Evolutionary conservation across 2,888 invertebrate species (phyloP), one percentile per base, ranked within the genome.

Genomic region (Rhagonycha fulva): DNA sequence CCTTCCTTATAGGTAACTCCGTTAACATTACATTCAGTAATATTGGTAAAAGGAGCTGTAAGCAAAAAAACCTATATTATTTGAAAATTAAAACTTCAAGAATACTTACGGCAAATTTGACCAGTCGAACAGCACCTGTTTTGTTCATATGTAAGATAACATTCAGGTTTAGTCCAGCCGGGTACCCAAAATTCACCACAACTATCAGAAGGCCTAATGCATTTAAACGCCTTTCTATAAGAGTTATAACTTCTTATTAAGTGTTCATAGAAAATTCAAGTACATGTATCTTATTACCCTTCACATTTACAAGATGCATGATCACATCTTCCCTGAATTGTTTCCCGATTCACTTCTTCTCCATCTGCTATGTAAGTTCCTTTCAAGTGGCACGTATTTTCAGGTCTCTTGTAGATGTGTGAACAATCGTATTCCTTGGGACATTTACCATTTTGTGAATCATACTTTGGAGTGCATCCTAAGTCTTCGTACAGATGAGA

Each of bases 1-100:
- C 73, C 73, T 73, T 73, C 68, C 14, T 62, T 62, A 24, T 73
- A 73, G 5, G 9, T 23, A 5, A 68, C 62, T n/a, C 73, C 73
- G 10, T 62, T 69, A 23, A 69, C 73, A 14, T 61, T 24, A 19
- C 73, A 73, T 32, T 68, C 69, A n/a, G 23, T 23, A 66, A n/a
- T 26, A n/a, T 69, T 5, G 14, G 62, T 47, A 26, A 68, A 61
- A 23, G 73, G 73, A 9, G 62, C 73, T 73, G n/a, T 47, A 9
- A 5, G 7, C 5, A 47, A 47, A 47, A n/a, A n/a, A n/a, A 47
- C 5, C 4, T n/a, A n/a, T 2, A 7, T 2, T 47, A n/a, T 9
- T 47, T 47, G 3, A 47, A 47, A 47, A 47, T 47, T 32, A 2
- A 5, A 32, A 32, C 32, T n/a, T 0, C 0, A 30, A 47, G n/a